Evolutionary conservation across 1,140 invertebrate species (phyloP), one percentile per base, ranked within the genome.

Genomic region (Nasonia longicornis): DNA sequence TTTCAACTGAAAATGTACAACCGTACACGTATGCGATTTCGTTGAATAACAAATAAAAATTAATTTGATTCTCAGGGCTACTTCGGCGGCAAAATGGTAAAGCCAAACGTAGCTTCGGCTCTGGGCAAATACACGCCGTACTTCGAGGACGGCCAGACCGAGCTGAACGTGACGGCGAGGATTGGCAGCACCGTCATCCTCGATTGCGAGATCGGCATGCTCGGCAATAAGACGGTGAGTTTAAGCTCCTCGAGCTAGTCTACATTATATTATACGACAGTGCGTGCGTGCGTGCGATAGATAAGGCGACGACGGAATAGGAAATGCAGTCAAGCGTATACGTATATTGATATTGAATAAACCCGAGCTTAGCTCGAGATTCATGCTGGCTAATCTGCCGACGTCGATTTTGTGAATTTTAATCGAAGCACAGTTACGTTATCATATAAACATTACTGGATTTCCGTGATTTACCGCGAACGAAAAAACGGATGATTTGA

Each of bases 81-180:
- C 1, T 10, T 87, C 1, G 84, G 76, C 12, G 85, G 86, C 16
- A 88, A 85, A 76, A 85, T 88, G 70, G 82, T 87, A 22, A 77
- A 89, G 77, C 90, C 90, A 8, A 90, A 88, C 79, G 83, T 90
- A 14, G 87, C 89, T 77, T 91, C 89, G 81, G 88, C 87, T 64
- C 85, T 90, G 52, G 89, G 91, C 7, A 90, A 90, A 73, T 95
- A 94, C 89, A 94, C 95, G 2, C 95, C 95, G 2, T 96, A 95
- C 88, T 96, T 96, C 88, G 94, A 96, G 86, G 95, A 95, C 81
- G 93, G 92, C 48, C 87, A 90, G 6, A 91, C 90, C 48, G 89
- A 90, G 26, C 86, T 89, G 64, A 92, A 92, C 78, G 85, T 93
- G 63, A 92, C 92, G 12, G 90, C 91, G 14, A 89, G 92, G 75